A percentile compares a stretch with the other conserved stretches of the same genome.
These are phyloP conservation scores for Xanthia togata DNA, from an alignment of 2,888 invertebrate genomes.

Conservation along the genomic window DNA sequence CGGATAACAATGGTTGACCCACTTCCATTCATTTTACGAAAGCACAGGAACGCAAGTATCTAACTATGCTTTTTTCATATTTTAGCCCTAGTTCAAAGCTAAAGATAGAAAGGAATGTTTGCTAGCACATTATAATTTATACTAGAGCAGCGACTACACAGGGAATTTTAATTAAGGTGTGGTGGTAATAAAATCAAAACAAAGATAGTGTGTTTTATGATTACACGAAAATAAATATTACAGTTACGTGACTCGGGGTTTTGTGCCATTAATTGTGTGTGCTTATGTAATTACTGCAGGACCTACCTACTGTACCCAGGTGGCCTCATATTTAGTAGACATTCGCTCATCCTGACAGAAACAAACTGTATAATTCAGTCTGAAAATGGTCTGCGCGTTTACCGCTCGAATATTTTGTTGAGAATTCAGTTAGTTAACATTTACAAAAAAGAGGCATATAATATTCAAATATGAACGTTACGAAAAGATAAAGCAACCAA, in stretches of 20 bases:
- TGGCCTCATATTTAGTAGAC: slow-evolving; percentile 38
- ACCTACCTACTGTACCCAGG: slow-evolving; percentile 27
- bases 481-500: background rate
- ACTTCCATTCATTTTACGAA: slow-evolving; percentile 60
- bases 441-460: slow-evolving; percentile 25
- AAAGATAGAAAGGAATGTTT: slow-evolving; percentile 14
- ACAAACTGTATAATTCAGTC: slow-evolving; percentile 55
- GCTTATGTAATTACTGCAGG: slow-evolving; percentile 45
- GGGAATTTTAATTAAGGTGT: slow-evolving; percentile 79
- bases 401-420: slow-evolving; percentile 38
- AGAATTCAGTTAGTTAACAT: slow-evolving; percentile 25
- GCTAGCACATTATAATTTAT: slow-evolving; percentile 65
- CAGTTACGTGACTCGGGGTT: slow-evolving; percentile 23
- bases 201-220: slow-evolving; percentile 64
- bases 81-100: slow-evolving; percentile 42
- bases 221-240: slow-evolving; percentile 36
- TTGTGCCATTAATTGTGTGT: slow-evolving; percentile 39
- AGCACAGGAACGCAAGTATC: slow-evolving; percentile 42
- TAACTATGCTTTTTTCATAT: slow-evolving; percentile 29
- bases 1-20: slow-evolving; percentile 65
- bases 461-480: slow-evolving; percentile 16
- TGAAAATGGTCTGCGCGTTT: slow-evolving; percentile 35
- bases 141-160: slow-evolving; percentile 63
- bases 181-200: slow-evolving; percentile 76
- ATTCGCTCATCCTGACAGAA: slow-evolving; percentile 38